phyloP scores from a whole-genome alignment of 2,113 vertebrate genomes.

The Dolichallabes microphthalmus region DNA sequence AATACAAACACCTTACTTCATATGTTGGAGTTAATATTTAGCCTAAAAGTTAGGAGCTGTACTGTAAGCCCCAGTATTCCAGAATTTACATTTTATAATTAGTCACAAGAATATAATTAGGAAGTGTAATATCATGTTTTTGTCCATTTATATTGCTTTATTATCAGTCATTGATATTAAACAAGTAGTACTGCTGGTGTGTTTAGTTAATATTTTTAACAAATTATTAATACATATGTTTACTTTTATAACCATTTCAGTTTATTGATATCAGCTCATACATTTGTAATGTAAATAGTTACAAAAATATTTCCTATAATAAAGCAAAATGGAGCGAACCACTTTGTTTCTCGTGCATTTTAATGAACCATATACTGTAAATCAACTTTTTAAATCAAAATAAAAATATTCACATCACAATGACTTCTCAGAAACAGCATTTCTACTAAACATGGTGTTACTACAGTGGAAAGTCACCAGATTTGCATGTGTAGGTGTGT shows the following conservation, averaged over 20 bases:
- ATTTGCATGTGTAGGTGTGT: slow-evolving; percentile 34
- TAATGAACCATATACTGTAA: neutral
- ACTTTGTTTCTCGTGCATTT: neutral
- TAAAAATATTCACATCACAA: neutral
- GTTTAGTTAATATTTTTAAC: neutral
- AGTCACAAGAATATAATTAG: neutral
- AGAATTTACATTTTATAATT: neutral
- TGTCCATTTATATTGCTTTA: neutral
- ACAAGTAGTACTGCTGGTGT: neutral
- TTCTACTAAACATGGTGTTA: neutral
- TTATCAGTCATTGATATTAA: neutral
- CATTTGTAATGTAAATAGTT: neutral
- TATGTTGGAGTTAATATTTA: neutral
- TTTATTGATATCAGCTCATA: neutral
- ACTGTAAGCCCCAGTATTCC: too few species aligned
- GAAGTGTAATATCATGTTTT: neutral
- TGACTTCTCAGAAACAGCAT: neutral
- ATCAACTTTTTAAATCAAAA: neutral
- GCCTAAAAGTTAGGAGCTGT: neutral
- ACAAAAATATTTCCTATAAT: neutral
- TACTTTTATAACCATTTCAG: neutral
- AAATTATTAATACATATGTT: neutral
- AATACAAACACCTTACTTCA: neutral
- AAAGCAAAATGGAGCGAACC: neutral
- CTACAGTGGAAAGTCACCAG: slow-evolving; percentile 13